Evolutionary conservation across 2,888 invertebrate genomes (phyloP).

Genomic region (Amphiduros pacificus): DNA sequence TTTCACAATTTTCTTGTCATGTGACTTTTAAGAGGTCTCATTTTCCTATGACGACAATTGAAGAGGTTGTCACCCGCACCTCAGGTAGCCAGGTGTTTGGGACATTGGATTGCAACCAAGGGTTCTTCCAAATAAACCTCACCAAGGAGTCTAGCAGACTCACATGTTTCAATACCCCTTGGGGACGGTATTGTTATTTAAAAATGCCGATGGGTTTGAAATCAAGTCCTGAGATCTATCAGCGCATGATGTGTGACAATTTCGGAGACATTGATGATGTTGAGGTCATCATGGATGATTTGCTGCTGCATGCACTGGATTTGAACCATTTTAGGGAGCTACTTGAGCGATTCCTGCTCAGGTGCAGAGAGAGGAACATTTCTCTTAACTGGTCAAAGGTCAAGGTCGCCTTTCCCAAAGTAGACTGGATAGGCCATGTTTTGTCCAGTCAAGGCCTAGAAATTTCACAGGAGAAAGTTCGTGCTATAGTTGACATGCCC

Average conservation of each 20-base stretch:
- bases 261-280: not conserved
- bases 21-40: no score
- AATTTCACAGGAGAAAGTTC: slow-evolving; percentile 25
- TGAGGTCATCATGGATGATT: not conserved
- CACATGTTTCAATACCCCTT: not conserved
- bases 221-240: not conserved
- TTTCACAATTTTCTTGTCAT: no score
- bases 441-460: slow-evolving; percentile 23
- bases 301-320: no score
- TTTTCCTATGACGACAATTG: not conserved
- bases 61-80: not conserved
- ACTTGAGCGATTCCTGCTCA: not conserved
- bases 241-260: not conserved
- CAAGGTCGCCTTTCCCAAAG: no score
- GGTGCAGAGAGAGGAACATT: not conserved
- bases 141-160: not conserved
- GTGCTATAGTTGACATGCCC: slow-evolving; percentile 25
- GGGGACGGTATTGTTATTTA: not conserved
- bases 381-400: slow-evolving; percentile 2
- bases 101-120: not conserved
- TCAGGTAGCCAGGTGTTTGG: not conserved
- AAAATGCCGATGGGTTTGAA: not conserved
- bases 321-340: not conserved
- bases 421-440: no score
- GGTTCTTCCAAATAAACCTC: not conserved